These are phyloP conservation scores for Eupithecia subfuscata DNA, from an alignment of 2,888 invertebrate species.

Conservation along the genomic window DNA sequence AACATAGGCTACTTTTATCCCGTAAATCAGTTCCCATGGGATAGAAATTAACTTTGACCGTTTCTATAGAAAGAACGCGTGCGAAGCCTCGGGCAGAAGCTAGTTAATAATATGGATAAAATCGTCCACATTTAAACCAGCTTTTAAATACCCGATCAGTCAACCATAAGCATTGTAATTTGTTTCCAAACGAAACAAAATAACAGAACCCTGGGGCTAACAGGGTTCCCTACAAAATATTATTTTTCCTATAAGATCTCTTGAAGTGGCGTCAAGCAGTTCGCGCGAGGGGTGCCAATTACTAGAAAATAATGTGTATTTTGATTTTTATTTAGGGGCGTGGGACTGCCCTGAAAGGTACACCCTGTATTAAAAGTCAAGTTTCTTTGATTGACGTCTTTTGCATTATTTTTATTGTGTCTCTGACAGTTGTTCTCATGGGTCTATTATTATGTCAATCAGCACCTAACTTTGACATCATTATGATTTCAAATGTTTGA, in stretches of 20 bases:
- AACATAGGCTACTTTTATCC: no score
- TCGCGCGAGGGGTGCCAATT: conserved; percentile 82
- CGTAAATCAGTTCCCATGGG: no score
- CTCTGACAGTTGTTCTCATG: conserved; percentile 71
- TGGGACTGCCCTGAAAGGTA: conserved; percentile 80
- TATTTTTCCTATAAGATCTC: conserved; percentile 78
- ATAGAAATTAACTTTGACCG: no score
- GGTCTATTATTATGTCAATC: conserved; percentile 46
- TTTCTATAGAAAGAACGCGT: no score
- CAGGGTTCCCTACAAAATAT: conserved; percentile 60
- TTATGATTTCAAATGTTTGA: conserved; percentile 27
- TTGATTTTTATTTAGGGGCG: conserved; percentile 82
- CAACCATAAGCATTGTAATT: conserved; percentile 40
- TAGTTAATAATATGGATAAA: no score
- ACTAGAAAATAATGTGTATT: conserved; percentile 80
- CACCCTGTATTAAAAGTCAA: conserved; percentile 79
- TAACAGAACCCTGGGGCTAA: conserved; percentile 68
- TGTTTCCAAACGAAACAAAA: conserved; percentile 67
- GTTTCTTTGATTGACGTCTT: conserved; percentile 78
- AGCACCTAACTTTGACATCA: conserved; percentile 40
- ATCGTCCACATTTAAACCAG: background rate
- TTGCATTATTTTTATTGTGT: conserved; percentile 69
- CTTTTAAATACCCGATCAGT: conserved; percentile 9
- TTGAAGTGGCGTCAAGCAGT: conserved; percentile 77
- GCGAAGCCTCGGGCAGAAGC: no score